Evolutionary conservation across 2,113 vertebrate genomes (phyloP).

Genomic region (Hemiscyllium ocellatum): DNA sequence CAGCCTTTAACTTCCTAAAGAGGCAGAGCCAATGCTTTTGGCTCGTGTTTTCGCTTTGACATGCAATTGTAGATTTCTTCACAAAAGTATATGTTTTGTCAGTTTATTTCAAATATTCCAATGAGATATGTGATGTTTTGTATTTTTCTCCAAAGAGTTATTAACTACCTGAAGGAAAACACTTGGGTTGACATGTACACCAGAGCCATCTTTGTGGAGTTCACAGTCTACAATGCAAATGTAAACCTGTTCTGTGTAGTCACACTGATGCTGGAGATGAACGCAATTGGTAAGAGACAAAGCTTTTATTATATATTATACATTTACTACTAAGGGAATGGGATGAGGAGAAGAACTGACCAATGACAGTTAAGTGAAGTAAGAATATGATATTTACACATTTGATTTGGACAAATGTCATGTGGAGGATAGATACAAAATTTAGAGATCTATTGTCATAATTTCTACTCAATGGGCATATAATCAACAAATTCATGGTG

Average conservation of each 20-base stretch:
- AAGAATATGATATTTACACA: not conserved
- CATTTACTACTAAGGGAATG: not conserved
- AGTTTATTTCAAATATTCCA: not conserved
- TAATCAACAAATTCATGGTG: not conserved
- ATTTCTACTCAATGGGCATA: not conserved
- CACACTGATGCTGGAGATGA: conserved; percentile 49
- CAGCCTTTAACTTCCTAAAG: not conserved
- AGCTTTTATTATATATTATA: not conserved
- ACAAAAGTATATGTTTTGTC: not conserved
- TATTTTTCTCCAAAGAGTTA: conserved; percentile 38
- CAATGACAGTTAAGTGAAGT: not conserved
- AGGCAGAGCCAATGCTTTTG: not conserved
- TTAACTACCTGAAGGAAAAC: conserved; percentile 40
- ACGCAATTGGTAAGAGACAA: conserved; percentile 43
- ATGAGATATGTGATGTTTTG: not conserved
- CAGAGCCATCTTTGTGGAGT: conserved; percentile 31
- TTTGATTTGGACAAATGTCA: not conserved
- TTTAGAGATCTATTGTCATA: not conserved
- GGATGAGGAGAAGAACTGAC: not conserved
- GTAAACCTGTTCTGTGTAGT: conserved; percentile 49
- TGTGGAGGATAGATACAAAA: not conserved
- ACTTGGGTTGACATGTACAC: conserved; percentile 49
- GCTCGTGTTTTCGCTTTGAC: not conserved
- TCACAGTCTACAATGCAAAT: conserved; percentile 20
- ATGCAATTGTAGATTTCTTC: not conserved